Conservation (phyloP, 2,888 invertebrate species). For the Aphrophora alni region DNA sequence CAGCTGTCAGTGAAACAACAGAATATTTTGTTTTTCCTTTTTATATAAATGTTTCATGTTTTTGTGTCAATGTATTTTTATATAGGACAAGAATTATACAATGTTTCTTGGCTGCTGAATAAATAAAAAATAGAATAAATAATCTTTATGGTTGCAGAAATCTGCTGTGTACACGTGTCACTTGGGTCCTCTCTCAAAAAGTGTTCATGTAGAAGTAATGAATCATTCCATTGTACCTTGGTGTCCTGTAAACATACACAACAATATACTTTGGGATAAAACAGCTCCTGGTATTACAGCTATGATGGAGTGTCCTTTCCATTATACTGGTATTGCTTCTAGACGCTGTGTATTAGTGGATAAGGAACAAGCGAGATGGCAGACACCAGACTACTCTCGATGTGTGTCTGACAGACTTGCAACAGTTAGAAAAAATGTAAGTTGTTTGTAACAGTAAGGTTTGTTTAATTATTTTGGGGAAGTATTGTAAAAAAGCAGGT, state of each 20-base stretch:
- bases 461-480: too few species aligned
- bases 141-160: slow-evolving; percentile 63
- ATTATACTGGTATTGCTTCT: slow-evolving; percentile 56
- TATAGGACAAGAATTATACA: too few species aligned
- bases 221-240: slow-evolving; percentile 64
- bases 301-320: slow-evolving; percentile 44
- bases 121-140: too few species aligned
- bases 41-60: too few species aligned
- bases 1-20: too few species aligned
- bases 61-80: too few species aligned
- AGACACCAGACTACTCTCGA: slow-evolving; percentile 75
- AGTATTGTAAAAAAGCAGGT: too few species aligned
- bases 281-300: slow-evolving; percentile 43
- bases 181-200: slow-evolving; percentile 53
- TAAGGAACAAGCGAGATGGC: slow-evolving; percentile 74
- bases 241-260: slow-evolving; percentile 55
- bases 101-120: too few species aligned
- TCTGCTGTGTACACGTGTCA: slow-evolving; percentile 79
- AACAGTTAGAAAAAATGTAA: slow-evolving; percentile 20
- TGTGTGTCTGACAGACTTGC: slow-evolving; percentile 66
- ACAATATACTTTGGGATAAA: slow-evolving; percentile 39
- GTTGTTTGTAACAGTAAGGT: background rate
- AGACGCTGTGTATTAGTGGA: slow-evolving; percentile 67
- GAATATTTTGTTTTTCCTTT: too few species aligned
- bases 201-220: slow-evolving; percentile 69